Base-by-base conservation (phyloP, 2,113 vertebrate genomes). In the Aegotheles bennettii region DNA sequence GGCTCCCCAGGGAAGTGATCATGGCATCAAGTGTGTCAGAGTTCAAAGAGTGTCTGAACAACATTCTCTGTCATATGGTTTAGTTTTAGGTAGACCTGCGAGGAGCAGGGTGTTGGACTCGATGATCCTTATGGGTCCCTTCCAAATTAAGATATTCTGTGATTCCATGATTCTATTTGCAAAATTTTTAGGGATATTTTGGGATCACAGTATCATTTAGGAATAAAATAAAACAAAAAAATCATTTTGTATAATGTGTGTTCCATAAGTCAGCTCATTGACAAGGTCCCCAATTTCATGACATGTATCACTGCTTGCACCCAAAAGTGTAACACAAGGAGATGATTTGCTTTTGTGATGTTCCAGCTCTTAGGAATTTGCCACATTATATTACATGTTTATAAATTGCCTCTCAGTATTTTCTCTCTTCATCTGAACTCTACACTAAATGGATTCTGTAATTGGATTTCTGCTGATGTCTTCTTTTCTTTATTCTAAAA, bases 31-130 rank as follows among this genome's bases (percentile, higher is more conserved):
- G 25, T 1, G 43, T 86, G 17, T 19, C 31, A 56, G 42, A 21
- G 28, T 31, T 73, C 47, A 50, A 73, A 60, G 17, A 33, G 2
- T 0, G 5, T 24, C 12, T 50, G 40, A 20, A 33, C 1, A 0
- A 50, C 3, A 4, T 2, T 60, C 9, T 67, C 35, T 38, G 12
- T 61, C 10, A 60, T 23, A 25, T 20, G 25, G 7, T 10, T 67
- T 45, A n/a, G 5, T 54, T 81, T 60, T 19, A 67, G 20, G 12
- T 28, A 50, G 15, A 50, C 7, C 4, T 48, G 23, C 1, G 5
- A 54, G 33, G 23, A 70, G 11, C 4, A 4, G 7, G 13, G 6
- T 7, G 8, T 53, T 81, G 57, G 17, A 50, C 7, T 56, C 1
- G 0, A 24, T 76, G 26, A 82, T 38, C 23, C 8, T 61, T 50